Conservation (phyloP, 2,113 vertebrate species). For the Gambusia holbrooki region DNA sequence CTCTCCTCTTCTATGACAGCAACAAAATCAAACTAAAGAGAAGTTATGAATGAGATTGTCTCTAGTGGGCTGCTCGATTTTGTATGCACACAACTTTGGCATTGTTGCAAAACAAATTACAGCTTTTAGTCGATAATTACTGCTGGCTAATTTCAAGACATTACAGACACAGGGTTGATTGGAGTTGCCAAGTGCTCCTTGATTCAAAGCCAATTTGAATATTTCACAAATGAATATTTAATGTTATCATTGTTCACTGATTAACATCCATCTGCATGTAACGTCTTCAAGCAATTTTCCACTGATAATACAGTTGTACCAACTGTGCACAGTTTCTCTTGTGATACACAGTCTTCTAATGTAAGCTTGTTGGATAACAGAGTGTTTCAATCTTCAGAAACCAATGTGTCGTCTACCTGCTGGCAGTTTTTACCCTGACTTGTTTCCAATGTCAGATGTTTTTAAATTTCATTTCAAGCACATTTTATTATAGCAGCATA, state of each 20-base stretch:
- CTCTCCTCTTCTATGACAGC: constrained; percentile 65
- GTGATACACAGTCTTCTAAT: background rate
- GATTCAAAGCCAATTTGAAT: constrained; percentile 78
- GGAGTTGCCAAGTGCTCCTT: constrained; percentile 76
- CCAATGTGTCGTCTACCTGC: too few species aligned
- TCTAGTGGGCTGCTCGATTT: constrained; percentile 71
- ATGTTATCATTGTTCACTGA: constrained; percentile 40
- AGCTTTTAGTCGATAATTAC: constrained; percentile 85
- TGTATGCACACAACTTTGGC: constrained; percentile 75
- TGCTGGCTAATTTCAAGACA: constrained; percentile 84
- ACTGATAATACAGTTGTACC: constrained; percentile 13
- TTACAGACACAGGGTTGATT: constrained; percentile 84
- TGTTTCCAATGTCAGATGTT: too few species aligned
- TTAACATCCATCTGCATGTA: constrained; percentile 46
- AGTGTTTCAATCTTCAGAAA: too few species aligned
- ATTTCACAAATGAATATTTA: constrained; percentile 60
- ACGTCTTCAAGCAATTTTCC: constrained; percentile 23
- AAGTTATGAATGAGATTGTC: constrained; percentile 80
- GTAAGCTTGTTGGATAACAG: background rate
- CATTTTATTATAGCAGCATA: too few species aligned
- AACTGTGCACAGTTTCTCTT: constrained; percentile 1
- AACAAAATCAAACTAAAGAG: constrained; percentile 33
- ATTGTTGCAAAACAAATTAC: constrained; percentile 88
- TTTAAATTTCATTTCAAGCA: too few species aligned
- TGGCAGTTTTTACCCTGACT: too few species aligned